Base-by-base conservation (phyloP, 2,797 vertebrate species). In the Arremon aurantiirostris region DNA sequence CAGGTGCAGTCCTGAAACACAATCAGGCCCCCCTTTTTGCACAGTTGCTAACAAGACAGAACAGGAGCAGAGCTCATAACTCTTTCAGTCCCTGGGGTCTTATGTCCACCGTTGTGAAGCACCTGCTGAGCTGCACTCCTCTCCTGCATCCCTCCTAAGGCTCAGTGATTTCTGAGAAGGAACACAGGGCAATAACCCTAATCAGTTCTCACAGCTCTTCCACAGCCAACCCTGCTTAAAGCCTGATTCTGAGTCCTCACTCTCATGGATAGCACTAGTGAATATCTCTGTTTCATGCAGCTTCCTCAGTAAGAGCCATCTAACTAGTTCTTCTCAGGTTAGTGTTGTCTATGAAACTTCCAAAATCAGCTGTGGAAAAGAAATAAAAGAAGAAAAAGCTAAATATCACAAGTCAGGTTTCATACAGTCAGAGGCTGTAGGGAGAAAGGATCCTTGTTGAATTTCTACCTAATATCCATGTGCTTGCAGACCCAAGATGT, bases 261-360 rank as follows among this genome's bases (percentile, higher is more conserved):
- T n/a, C 72, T 84, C n/a, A 24, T 0, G 1, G 24, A 79, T 0
- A 71, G 46, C n/a, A 57, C 50, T 57, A 73, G 15, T 21, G 41
- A 80, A 32, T 19, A 30, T 20, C 46, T 55, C 66, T 55, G 11
- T 0, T 55, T 80, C 52, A 32, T 2, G 3, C 1, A 0, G 32
- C 34, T 79, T 77, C n/a, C 59, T 79, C 0, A 0, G 23, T 41
- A 91, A 79, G 15, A 65, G 21, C 8, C 30, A 77, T 32, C 53
- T 75, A 87, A 75, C n/a, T 44, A 64, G 56, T 11, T 73, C 73
- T 73, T 68, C 12, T 20, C 61, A 61, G 72, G 39, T 83, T 69
- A 61, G 20, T 28, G 35, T 2, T 70, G 37, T 52, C 70, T 68
- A 24, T 6, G 11, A 69, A 46, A 75, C 37, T 69, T 91, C 32